A percentile compares a stretch with the other conserved stretches of the same genome.
These are phyloP conservation scores for Taphrorychus bicolor DNA, from an alignment of 2,888 invertebrate genomes.

Conservation along the genomic window DNA sequence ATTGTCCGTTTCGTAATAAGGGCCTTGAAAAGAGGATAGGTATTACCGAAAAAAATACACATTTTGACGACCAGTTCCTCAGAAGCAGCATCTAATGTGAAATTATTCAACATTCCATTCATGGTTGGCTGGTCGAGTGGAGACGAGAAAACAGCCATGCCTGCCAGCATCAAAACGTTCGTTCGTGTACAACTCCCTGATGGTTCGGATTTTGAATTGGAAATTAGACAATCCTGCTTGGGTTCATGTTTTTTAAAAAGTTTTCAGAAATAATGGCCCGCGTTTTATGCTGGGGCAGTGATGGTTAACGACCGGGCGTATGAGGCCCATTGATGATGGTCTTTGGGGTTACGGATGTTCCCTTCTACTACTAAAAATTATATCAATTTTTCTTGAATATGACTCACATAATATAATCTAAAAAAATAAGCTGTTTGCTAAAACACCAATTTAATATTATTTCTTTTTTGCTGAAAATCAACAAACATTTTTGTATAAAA, in stretches of 20 bases:
- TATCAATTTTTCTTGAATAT: too few species aligned
- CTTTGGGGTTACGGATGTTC: not conserved
- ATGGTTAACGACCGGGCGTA: not conserved
- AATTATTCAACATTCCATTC: slow-evolving; percentile 50
- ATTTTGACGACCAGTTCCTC: slow-evolving; percentile 36
- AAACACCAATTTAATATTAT: too few species aligned
- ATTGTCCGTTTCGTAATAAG: slow-evolving; percentile 10
- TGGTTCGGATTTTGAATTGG: slow-evolving; percentile 29
- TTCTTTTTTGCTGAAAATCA: too few species aligned
- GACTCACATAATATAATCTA: too few species aligned
- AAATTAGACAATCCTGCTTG: slow-evolving; percentile 15
- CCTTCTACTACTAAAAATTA: too few species aligned
- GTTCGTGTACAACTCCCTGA: slow-evolving; percentile 20
- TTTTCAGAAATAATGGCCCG: not conserved
- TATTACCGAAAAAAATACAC: slow-evolving; percentile 17
- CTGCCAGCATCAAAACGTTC: slow-evolving; percentile 19
- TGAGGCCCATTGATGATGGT: too few species aligned
- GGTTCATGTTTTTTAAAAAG: not conserved
- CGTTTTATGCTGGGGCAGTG: not conserved
- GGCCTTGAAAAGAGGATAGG: slow-evolving; percentile 16
- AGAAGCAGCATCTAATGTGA: slow-evolving; percentile 42
- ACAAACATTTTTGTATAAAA: too few species aligned
- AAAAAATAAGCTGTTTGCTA: too few species aligned
- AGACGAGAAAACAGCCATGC: slow-evolving; percentile 33
- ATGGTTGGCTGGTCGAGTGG: slow-evolving; percentile 44